Conservation (phyloP, 2,113 vertebrate species). For the Pongo abelii region DNA sequence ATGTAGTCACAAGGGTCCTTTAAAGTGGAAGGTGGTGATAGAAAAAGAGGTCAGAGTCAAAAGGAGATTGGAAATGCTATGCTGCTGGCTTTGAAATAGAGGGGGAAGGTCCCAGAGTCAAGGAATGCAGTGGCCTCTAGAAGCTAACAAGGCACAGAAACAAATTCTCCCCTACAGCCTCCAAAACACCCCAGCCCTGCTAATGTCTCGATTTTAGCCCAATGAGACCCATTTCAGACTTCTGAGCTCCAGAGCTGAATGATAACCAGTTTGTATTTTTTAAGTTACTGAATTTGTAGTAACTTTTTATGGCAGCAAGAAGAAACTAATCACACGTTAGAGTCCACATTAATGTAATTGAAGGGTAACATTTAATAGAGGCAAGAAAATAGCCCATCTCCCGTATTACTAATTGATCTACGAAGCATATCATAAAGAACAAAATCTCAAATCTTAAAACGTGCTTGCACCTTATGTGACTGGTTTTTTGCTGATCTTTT, state of each 20-base stretch:
- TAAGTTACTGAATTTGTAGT: background rate
- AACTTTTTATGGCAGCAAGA: background rate
- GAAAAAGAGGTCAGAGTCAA: background rate
- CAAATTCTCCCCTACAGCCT: background rate
- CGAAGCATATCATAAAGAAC: background rate
- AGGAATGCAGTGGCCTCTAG: background rate
- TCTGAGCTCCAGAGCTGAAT: background rate
- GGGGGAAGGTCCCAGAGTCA: background rate
- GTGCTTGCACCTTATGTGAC: background rate
- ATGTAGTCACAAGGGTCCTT: background rate
- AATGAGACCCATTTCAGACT: background rate
- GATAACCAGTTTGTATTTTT: background rate
- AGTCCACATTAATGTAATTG: background rate
- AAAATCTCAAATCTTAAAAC: background rate
- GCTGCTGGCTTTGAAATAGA: background rate
- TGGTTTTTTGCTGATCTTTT: background rate
- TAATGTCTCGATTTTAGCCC: too few species aligned
- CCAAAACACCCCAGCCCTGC: background rate
- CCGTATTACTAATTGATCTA: background rate
- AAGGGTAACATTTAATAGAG: background rate
- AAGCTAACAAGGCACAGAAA: background rate
- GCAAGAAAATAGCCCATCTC: background rate
- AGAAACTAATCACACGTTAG: background rate
- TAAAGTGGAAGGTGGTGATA: background rate
- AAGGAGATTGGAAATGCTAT: background rate